Evolutionary conservation across 2,888 invertebrate species (phyloP).

Genomic region (Dysmachus trigonus): DNA sequence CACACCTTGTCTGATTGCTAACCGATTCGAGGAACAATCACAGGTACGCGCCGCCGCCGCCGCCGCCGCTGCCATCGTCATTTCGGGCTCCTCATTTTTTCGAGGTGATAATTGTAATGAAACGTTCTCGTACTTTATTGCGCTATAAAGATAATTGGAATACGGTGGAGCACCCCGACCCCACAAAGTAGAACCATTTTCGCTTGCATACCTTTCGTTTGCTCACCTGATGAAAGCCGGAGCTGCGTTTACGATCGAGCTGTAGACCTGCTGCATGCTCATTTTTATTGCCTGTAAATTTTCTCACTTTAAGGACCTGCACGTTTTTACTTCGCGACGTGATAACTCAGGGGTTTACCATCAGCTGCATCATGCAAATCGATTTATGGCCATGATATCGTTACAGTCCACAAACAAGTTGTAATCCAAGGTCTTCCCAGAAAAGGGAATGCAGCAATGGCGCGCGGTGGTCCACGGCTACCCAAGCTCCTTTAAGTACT

Average conservation of each 20-base stretch:
- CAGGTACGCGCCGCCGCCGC: background rate
- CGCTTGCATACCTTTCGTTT: background rate
- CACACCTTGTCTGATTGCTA: background rate
- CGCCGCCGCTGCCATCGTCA: too few species aligned
- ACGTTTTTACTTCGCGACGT: background rate
- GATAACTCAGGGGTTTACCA: slow-evolving; percentile 5
- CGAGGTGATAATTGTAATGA: slow-evolving; percentile 34
- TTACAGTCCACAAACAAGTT: background rate
- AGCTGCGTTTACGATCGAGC: background rate
- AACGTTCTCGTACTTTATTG: slow-evolving; percentile 31
- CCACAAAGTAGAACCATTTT: background rate
- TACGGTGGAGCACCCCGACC: background rate
- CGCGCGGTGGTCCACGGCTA: background rate
- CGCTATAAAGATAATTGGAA: slow-evolving; percentile 36
- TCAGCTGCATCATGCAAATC: background rate
- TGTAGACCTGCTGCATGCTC: background rate
- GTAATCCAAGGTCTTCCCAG: background rate
- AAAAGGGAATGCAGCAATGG: background rate
- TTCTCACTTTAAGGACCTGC: slow-evolving; percentile 12
- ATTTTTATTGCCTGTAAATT: slow-evolving; percentile 29
- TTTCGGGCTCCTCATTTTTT: slow-evolving; percentile 15
- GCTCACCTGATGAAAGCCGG: background rate
- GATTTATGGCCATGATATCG: slow-evolving; percentile 10
- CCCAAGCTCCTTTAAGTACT: background rate
- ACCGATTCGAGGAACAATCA: background rate